Evolutionary conservation across 2,888 invertebrate species (phyloP), one percentile per base, ranked within the genome.

Genomic region (Fragum fragum): DNA sequence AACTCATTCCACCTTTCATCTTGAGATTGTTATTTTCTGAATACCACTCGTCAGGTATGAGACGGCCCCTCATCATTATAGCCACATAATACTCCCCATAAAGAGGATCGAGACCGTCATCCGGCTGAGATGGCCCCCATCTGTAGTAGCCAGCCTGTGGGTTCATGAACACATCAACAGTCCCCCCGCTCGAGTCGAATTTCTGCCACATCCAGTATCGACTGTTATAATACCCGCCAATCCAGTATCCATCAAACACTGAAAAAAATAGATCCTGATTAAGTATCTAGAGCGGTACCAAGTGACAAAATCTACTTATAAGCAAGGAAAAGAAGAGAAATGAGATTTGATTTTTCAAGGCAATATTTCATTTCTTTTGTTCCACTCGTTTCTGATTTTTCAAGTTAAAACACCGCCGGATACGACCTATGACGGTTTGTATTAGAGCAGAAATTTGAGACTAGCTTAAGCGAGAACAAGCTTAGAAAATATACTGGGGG

Each of bases 221-320:
- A 9, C 70, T 70, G 52, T 78, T 59, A 36, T 57, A 78, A 5
- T 36, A 63, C 0, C 81, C 78, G n/a, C 81, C 81, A 16, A 74
- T 78, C 81, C 81, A 81, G 42, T 68, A 81, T 2, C 78, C 78
- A 59, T 78, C 75, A 63, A 73, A 73, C 28, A 73, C 79, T 76
- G 76, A 29, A 80, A 76, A 5, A 57, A n/a, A 57, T 36, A n/a
- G n/a, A n/a, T n/a, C n/a, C n/a, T n/a, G n/a, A n/a, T n/a, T n/a
- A n/a, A n/a, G n/a, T n/a, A n/a, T n/a, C n/a, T n/a, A n/a, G n/a
- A n/a, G n/a, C n/a, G n/a, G n/a, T n/a, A n/a, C n/a, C n/a, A n/a
- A n/a, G n/a, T n/a, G n/a, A n/a, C n/a, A n/a, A n/a, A n/a, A n/a
- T n/a, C n/a, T n/a, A n/a, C n/a, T n/a, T n/a, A n/a, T n/a, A n/a